Evolutionary conservation across 2,888 invertebrate species (phyloP).

Genomic region (Pinctada fucata): DNA sequence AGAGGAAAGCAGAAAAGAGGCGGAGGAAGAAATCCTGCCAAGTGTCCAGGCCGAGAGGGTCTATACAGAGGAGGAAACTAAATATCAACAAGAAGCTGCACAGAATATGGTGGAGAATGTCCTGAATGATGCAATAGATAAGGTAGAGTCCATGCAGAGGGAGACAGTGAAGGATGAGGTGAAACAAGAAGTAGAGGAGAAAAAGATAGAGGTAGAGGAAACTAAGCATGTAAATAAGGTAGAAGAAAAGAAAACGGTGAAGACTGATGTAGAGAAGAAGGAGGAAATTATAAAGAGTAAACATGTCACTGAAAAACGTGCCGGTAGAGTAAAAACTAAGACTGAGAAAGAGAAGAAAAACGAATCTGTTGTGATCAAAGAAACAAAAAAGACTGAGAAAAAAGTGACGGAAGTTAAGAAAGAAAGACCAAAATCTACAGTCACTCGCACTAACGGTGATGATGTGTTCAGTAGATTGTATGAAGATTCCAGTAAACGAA

Average conservation of each 20-base stretch:
- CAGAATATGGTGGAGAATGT: conserved; percentile 31
- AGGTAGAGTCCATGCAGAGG: conserved; percentile 18
- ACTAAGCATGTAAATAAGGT: not conserved
- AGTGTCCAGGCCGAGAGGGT: not conserved
- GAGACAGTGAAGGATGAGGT: conserved; percentile 8
- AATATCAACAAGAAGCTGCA: conserved; percentile 9
- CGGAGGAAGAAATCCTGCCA: not conserved
- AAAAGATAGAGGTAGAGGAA: not conserved
- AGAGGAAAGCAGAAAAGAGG: not conserved
- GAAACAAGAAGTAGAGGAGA: not conserved
- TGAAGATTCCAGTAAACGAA: not conserved
- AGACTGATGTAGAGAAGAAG: not conserved
- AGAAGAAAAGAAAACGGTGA: not conserved
- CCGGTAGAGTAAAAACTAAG: not conserved
- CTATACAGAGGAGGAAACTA: not conserved
- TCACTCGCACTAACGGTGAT: not conserved
- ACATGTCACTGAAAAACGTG: not conserved
- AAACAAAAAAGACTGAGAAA: conserved; percentile 6
- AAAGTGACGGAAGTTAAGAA: conserved; percentile 22
- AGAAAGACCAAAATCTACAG: conserved; percentile 20
- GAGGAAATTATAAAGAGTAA: not conserved
- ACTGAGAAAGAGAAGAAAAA: conserved; percentile 20
- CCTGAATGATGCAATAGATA: conserved; percentile 28
- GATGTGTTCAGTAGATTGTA: not conserved
- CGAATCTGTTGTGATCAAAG: conserved; percentile 12